Evolutionary conservation across 2,797 vertebrate species (phyloP).

Genomic region (Tamandua tetradactyla): DNA sequence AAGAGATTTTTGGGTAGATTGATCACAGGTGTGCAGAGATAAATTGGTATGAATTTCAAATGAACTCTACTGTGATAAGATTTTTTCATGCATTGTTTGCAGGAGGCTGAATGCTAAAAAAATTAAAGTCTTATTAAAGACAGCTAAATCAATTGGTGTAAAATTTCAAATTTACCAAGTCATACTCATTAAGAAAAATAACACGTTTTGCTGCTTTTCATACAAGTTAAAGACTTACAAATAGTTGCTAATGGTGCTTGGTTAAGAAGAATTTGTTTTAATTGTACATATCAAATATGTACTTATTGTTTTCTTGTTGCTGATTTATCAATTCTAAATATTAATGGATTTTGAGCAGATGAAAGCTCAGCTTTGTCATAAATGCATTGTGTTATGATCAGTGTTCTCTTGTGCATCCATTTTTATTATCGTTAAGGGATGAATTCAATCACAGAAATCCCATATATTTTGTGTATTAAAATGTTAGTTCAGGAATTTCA

Average conservation of each 20-base stretch:
- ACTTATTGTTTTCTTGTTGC: slow-evolving; percentile 1
- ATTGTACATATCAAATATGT: neutral
- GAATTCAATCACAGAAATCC: neutral
- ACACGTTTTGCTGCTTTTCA: neutral
- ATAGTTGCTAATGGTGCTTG: neutral
- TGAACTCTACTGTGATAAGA: neutral
- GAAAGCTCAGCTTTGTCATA: neutral
- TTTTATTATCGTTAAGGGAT: slow-evolving; percentile 3
- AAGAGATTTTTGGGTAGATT: neutral
- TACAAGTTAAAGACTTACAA: neutral
- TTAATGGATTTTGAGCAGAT: neutral
- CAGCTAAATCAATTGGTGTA: neutral
- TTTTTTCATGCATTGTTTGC: slow-evolving; percentile 34
- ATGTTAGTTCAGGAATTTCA: slow-evolving; percentile 61
- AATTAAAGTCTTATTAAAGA: slow-evolving; percentile 4
- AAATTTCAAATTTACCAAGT: neutral
- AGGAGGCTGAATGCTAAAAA: neutral
- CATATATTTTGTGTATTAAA: neutral
- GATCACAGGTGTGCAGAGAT: neutral
- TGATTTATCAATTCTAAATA: neutral
- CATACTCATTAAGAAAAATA: neutral
- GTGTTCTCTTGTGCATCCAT: neutral
- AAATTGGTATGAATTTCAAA: neutral
- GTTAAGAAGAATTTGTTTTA: slow-evolving; percentile 35
- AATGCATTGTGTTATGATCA: neutral